phyloP scores from a whole-genome alignment of 2,888 invertebrate species.

The Balanococcus diminutus region DNA sequence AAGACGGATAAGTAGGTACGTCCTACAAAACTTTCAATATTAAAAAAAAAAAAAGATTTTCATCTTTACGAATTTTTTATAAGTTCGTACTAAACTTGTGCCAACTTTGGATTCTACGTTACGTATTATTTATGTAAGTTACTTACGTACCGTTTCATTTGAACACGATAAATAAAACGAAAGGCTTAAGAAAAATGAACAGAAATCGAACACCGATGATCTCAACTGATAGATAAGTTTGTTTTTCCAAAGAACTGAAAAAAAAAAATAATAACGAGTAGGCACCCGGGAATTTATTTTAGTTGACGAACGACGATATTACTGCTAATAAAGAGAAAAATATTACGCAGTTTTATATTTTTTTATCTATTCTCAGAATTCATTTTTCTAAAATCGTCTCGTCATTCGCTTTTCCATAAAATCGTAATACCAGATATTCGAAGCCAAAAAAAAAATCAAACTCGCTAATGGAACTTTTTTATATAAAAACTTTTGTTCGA shows the following conservation, averaged over 20 bases:
- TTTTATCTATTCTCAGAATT: neutral
- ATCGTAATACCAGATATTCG: neutral
- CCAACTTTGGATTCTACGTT: neutral
- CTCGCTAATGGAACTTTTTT: neutral
- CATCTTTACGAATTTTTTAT: neutral
- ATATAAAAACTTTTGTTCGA: neutral
- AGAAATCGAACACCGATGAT: neutral
- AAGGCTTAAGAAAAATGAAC: neutral
- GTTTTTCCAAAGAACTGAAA: neutral
- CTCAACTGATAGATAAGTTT: neutral
- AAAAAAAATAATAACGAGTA: too few relatives aligned
- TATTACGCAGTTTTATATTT: neutral
- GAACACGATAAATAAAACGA: neutral
- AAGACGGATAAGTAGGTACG: too few relatives aligned
- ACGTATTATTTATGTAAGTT: too few relatives aligned
- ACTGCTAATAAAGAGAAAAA: neutral
- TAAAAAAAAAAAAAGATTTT: too few relatives aligned
- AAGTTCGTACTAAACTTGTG: neutral
- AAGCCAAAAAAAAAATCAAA: neutral
- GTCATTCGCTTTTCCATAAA: neutral
- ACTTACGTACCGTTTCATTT: neutral
- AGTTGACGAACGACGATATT: neutral
- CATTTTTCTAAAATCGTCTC: neutral
- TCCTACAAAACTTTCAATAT: too few relatives aligned
- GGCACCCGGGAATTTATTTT: neutral